phyloP scores from a whole-genome alignment of 1,140 invertebrate genomes.

The Papilio xuthus region DNA sequence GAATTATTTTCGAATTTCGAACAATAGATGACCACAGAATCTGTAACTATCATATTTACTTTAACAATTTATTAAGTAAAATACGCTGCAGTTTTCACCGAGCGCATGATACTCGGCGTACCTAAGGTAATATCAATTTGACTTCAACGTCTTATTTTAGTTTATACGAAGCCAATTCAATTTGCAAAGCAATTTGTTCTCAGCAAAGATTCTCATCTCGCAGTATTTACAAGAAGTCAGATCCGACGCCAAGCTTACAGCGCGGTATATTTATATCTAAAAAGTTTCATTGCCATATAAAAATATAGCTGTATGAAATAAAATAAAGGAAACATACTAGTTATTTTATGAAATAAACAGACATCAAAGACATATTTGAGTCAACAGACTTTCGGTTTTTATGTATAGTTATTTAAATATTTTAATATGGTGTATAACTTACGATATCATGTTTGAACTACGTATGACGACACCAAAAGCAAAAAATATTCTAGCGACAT shows the following conservation, averaged over 20 bases:
- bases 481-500: too few species aligned
- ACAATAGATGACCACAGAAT: too few species aligned
- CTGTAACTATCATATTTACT: neutral
- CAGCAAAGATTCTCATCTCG: slow-evolving; percentile 24
- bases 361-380: neutral
- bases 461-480: too few species aligned
- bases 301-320: neutral
- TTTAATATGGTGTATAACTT: too few species aligned
- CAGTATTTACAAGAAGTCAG: slow-evolving; percentile 7
- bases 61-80: neutral
- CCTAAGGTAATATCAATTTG: slow-evolving; percentile 1
- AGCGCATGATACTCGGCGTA: slow-evolving; percentile 13
- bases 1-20: too few species aligned
- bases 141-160: slow-evolving; percentile 21
- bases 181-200: slow-evolving; percentile 31
- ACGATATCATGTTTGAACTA: too few species aligned
- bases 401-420: too few species aligned
- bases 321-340: neutral
- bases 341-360: neutral
- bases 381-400: neutral
- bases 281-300: neutral
- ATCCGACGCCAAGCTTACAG: neutral
- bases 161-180: slow-evolving; percentile 29
- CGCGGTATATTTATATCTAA: neutral
- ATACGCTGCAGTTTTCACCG: slow-evolving; percentile 5